Base-by-base conservation (phyloP, 2,888 invertebrate genomes). In the Anaspis maculata region DNA sequence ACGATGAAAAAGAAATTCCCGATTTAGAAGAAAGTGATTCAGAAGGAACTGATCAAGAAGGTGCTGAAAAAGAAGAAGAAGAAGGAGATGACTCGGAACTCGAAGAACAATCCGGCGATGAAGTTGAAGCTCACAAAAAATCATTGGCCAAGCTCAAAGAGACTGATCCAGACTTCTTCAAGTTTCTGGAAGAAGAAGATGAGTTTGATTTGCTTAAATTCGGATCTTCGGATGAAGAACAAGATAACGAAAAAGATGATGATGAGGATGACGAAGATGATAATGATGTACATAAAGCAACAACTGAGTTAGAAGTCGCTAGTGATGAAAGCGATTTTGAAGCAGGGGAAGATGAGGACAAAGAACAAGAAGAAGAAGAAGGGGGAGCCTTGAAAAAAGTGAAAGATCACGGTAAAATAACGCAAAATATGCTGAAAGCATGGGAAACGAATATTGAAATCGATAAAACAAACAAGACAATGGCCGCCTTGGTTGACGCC, bases 291-390 rank as follows among this genome's bases (percentile, higher is more conserved):
- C 86, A 87, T 55, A 72, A 75, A 50, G 82, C 81, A 7, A 73
- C 71, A 1, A 67, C 59, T 7, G 69, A 77, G 15, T 65, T 87
- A 21, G 78, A 80, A 62, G 78, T 80, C 15, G 86, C 81, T 24
- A 89, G 88, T 60, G 90, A 91, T 61, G 89, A 89, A 49, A 87
- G 86, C 67, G 89, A 89, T 59, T 86, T 75, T 63, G 83, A 83
- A 63, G 76, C 71, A 56, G 32, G 37, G 19, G 19, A 5, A 19
- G 19, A 19, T 19, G 19, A 21, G 26, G 14, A 23, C 16, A n/a
- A 23, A 15, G 7, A 2, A 23, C 11, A 12, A 21, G 13, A 9
- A n/a, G n/a, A n/a, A n/a, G n/a, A n/a, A n/a, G n/a, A n/a, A n/a
- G n/a, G n/a, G 31, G 56, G 54, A 35, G 54, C 47, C 9, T 19